Evolutionary conservation across 2,113 vertebrate genomes (phyloP).

Genomic region (Orcinus orca): DNA sequence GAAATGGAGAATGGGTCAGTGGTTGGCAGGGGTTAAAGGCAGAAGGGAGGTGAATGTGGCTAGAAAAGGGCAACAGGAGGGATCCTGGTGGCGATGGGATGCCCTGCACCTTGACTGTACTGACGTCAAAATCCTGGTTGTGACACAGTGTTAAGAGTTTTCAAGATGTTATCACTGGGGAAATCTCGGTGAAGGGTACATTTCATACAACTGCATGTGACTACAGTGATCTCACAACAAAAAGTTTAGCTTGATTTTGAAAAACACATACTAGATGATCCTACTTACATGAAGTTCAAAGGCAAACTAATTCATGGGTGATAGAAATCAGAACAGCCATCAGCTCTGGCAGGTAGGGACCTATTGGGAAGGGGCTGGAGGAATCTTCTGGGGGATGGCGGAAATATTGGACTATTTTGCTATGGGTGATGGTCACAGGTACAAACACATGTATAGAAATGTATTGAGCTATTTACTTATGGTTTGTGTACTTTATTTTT

Average conservation of each 20-base stretch:
- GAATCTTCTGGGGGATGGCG: too few species aligned
- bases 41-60: not conserved
- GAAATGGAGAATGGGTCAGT: not conserved
- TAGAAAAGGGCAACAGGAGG: too few species aligned
- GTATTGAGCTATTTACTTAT: not conserved
- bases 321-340: not conserved
- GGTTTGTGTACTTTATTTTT: not conserved
- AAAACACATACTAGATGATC: not conserved
- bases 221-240: not conserved
- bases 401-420: not conserved
- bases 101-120: too few species aligned
- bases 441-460: too few species aligned
- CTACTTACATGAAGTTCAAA: not conserved
- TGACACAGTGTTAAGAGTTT: rapidly evolving
- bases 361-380: too few species aligned
- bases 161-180: not conserved
- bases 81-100: rapidly evolving
- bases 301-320: not conserved
- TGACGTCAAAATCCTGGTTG: not conserved
- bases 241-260: not conserved
- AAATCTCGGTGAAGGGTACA: not conserved
- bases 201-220: not conserved
- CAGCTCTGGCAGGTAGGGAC: not conserved
- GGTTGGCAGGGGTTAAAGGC: not conserved
- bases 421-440: not conserved